A percentile compares a stretch with the other conserved stretches of the same genome.
Evolutionary conservation across 2,797 vertebrate species (phyloP).

Genomic region (Alosa sapidissima): DNA sequence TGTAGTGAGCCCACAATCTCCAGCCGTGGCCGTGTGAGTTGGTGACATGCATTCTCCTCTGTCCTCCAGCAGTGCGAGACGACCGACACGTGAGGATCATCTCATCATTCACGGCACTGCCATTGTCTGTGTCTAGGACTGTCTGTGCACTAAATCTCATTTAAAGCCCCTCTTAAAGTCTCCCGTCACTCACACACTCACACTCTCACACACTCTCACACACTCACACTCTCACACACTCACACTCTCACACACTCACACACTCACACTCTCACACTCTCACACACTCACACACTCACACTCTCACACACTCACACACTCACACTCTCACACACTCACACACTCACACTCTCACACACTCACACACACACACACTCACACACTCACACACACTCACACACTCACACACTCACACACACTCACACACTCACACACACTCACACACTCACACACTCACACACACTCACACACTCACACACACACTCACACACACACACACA

Average conservation of each 20-base stretch:
- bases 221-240: not conserved
- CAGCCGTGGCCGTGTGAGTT: not conserved
- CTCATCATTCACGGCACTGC: not conserved
- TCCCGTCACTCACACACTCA: not conserved
- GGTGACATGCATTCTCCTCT: not conserved
- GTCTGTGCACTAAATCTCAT: constrained; percentile 10
- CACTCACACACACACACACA: too few species aligned
- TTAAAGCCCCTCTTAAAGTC: not conserved
- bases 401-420: not conserved
- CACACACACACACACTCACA: too few species aligned
- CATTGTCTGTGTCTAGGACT: not conserved
- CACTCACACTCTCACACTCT: too few species aligned
- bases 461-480: not conserved
- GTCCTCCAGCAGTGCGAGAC: not conserved
- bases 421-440: too few species aligned
- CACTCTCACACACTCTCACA: too few species aligned
- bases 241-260: too few species aligned
- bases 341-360: too few species aligned
- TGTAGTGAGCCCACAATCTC: not conserved
- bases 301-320: not conserved
- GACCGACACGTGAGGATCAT: not conserved
- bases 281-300: not conserved
- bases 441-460: not conserved
- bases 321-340: too few species aligned
- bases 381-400: too few species aligned